A percentile compares a stretch with the other conserved stretches of the same genome.
These are phyloP conservation scores for Macquaria ambigua DNA, from an alignment of 2,113 vertebrate genomes.

Conservation along the genomic window DNA sequence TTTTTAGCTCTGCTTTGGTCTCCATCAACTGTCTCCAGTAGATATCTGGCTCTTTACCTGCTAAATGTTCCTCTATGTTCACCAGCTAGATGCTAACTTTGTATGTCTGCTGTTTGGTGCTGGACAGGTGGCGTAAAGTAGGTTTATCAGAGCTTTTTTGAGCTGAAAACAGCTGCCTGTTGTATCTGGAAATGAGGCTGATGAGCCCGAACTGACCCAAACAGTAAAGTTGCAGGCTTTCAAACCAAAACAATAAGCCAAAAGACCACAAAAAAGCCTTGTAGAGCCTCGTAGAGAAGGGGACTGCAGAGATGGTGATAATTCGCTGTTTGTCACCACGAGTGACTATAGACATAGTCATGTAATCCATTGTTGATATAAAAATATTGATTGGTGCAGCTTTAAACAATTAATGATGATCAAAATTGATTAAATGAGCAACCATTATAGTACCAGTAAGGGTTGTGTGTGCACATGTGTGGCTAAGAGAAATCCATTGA, in stretches of 20 bases:
- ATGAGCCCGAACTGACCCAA: neutral
- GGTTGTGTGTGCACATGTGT: neutral
- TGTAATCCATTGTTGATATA: neutral
- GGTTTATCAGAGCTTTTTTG: neutral
- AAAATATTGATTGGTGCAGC: neutral
- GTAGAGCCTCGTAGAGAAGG: neutral
- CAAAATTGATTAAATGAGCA: no score
- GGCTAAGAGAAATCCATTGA: neutral
- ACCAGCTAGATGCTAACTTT: no score
- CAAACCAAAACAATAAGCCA: neutral
- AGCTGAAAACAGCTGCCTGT: neutral
- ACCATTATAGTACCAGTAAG: neutral
- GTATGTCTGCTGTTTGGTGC: no score
- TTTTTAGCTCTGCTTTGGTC: no score
- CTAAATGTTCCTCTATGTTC: neutral
- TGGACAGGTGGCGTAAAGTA: no score
- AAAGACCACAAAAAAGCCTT: neutral
- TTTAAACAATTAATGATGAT: neutral
- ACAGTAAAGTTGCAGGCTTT: neutral
- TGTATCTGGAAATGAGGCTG: neutral
- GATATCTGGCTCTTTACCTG: no score
- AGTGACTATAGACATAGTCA: neutral
- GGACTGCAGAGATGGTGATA: neutral
- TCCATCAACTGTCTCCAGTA: no score
- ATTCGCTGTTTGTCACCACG: neutral